Conservation (phyloP, 2,888 invertebrate genomes). For the Prenolepis imparis region DNA sequence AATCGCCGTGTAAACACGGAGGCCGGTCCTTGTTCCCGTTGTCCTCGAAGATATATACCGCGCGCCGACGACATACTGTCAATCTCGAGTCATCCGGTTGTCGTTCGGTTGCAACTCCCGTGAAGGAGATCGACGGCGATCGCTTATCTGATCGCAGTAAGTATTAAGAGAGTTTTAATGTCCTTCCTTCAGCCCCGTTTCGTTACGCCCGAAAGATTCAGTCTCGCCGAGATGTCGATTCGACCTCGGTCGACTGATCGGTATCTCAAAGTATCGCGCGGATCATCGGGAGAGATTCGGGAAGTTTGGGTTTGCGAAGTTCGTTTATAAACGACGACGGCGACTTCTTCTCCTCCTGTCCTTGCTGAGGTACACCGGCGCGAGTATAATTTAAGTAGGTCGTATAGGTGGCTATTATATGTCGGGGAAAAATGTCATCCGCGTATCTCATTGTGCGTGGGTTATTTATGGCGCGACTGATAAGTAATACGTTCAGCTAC, state of each 20-base stretch:
- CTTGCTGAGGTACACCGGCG: neutral
- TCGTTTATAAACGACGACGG: constrained; percentile 39
- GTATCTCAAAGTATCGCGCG: neutral
- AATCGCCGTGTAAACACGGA: constrained; percentile 82
- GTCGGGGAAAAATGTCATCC: constrained; percentile 44
- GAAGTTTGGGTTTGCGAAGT: constrained; percentile 38
- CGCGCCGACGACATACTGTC: constrained; percentile 71
- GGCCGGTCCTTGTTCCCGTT: constrained; percentile 25
- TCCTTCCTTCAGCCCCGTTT: constrained; percentile 39
- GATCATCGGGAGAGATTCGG: constrained; percentile 52
- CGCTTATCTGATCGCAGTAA: constrained; percentile 65
- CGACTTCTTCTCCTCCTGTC: constrained; percentile 49
- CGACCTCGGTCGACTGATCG: neutral
- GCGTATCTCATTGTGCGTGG: constrained; percentile 35
- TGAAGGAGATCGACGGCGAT: constrained; percentile 50
- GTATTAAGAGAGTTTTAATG: constrained; percentile 51
- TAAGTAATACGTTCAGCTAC: constrained; percentile 12
- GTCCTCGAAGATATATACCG: constrained; percentile 33
- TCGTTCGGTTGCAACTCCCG: constrained; percentile 11
- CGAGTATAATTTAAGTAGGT: constrained; percentile 30
- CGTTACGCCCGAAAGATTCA: constrained; percentile 58
- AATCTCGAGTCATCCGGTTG: constrained; percentile 66
- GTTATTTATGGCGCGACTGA: constrained; percentile 39
- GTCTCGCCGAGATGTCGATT: constrained; percentile 11
- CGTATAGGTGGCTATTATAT: constrained; percentile 35